Base-by-base conservation (phyloP, 2,888 invertebrate genomes). In the Andrena marginata region DNA sequence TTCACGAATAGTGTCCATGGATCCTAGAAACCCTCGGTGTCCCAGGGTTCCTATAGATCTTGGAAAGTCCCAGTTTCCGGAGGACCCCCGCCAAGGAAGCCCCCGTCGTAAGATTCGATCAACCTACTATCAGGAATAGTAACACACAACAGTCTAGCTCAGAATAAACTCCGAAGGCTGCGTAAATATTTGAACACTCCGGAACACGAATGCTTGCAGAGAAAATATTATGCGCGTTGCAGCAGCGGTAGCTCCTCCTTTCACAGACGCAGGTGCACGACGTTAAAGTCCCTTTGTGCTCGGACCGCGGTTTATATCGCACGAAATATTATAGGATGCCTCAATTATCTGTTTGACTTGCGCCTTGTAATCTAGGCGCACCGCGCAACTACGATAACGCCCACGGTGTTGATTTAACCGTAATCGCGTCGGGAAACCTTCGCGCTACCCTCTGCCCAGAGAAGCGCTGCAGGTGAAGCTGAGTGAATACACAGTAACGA, bases 321-420 rank as follows among this genome's bases (percentile, higher is more conserved):
- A 7, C 2, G 16, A n/a, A 60, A 54, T 16, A 29, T 69, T 63
- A 49, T 77, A 71, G 16, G 33, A 26, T 35, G 13, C 29, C 35
- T 51, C 42, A 64, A 79, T 74, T 59, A 56, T 74, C 73, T 65
- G 64, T 76, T 71, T 72, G 60, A 56, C 62, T 82, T 79, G 71
- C 63, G 59, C 16, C 26, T 79, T 72, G 63, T 72, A 80, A 82
- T 80, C 80, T 64, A 54, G 75, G 48, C 59, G 64, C 54, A 35
- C 31, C 51, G 65, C 33, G 35, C 13, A 13, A 48, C 16, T 42
- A 7, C 67, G 82, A 82, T 80, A 82, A 78, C n/a, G 63, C 54
- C 2, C 48, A 35, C 48, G 26, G 10, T 63, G 75, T 82, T 75
- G 75, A 82, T 71, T 75, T 68, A 80, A 29, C 62, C 33, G 69